Evolutionary conservation across 2,113 vertebrate genomes (phyloP).

Genomic region (Actenoides hombroni): DNA sequence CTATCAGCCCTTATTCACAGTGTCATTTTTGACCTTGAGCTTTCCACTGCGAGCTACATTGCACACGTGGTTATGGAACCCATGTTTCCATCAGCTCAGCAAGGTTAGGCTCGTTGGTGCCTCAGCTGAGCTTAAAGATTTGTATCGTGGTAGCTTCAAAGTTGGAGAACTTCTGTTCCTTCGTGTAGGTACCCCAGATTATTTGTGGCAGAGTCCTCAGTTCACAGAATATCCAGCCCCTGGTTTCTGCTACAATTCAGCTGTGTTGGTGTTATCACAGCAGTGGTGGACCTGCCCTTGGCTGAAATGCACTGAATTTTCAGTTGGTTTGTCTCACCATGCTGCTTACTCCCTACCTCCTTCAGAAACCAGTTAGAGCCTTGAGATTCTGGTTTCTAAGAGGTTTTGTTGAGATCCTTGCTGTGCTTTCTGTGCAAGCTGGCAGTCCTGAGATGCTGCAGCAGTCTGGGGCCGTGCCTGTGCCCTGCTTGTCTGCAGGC

Average conservation of each 20-base stretch:
- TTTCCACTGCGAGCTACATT: background rate
- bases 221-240: background rate
- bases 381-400: background rate
- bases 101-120: background rate
- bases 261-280: background rate
- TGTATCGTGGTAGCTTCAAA: background rate
- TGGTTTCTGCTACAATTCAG: background rate
- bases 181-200: background rate
- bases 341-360: background rate
- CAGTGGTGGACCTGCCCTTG: background rate
- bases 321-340: background rate
- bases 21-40: background rate
- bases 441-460: background rate
- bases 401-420: background rate
- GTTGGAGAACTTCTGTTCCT: background rate
- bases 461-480: fast-evolving
- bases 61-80: background rate
- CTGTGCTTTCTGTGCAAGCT: background rate
- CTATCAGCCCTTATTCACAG: background rate
- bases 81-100: background rate
- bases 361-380: background rate
- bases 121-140: background rate
- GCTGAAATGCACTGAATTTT: background rate
- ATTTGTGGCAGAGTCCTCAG: background rate
- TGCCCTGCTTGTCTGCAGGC: background rate